Conservation (phyloP, 2,888 invertebrate genomes). For the Brachyptera risi region DNA sequence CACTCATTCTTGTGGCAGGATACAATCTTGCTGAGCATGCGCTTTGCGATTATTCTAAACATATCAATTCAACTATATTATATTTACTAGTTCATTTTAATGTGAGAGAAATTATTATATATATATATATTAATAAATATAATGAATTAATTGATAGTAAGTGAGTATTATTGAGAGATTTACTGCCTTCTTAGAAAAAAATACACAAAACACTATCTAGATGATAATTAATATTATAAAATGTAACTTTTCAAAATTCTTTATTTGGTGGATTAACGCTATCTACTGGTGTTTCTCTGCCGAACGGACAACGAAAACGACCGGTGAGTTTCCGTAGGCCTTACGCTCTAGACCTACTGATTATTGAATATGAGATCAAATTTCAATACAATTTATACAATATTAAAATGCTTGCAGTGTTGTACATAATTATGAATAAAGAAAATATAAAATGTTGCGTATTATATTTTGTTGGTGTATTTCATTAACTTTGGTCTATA, state of each 20-base stretch:
- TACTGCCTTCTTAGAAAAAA: conserved; percentile 4
- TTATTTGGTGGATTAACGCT: conserved; percentile 7
- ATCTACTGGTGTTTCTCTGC: not conserved
- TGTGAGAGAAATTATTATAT: not conserved
- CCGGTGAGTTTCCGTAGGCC: not conserved
- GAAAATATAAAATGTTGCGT: too few relatives aligned
- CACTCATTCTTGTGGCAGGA: not conserved
- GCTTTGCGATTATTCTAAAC: conserved; percentile 22
- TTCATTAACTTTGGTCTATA: too few relatives aligned
- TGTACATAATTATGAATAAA: not conserved
- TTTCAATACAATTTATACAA: conserved; percentile 1
- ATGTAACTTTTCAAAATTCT: not conserved
- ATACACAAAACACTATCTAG: too few relatives aligned
- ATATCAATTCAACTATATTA: conserved; percentile 7
- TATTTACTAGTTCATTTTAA: conserved; percentile 6
- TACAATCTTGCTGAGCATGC: conserved; percentile 17
- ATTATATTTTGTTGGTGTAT: too few relatives aligned
- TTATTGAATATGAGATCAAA: too few relatives aligned
- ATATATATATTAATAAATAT: not conserved
- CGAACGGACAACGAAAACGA: conserved; percentile 4
- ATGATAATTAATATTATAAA: not conserved
- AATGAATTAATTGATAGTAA: not conserved
- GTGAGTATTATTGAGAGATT: not conserved
- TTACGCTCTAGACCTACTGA: not conserved
- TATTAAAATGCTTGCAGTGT: not conserved